Percentiles rank a stretch among this genome's conserved stretches.
phyloP scores from a whole-genome alignment of 2,888 invertebrate species.

The Caenorhabditis uteleia region DNA sequence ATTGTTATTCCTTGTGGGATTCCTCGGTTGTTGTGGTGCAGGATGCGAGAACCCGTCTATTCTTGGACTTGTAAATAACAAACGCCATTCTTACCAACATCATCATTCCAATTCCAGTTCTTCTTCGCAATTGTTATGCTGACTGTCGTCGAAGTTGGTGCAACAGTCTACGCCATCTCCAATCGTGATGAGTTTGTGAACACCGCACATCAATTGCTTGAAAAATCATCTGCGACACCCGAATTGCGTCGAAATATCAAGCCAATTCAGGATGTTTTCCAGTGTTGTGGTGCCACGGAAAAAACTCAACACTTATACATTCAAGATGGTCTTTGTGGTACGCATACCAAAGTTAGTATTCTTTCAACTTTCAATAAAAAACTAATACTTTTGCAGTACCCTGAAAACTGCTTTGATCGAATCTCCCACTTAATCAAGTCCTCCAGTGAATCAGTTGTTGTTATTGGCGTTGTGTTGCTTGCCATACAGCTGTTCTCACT shows the following conservation, averaged over 20 bases:
- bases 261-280: constrained; percentile 62
- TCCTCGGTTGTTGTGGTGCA: constrained; percentile 68
- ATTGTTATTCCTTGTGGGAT: constrained; percentile 65
- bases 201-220: constrained; percentile 48
- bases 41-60: constrained; percentile 60
- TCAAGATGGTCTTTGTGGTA: constrained; percentile 46
- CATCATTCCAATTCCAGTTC: constrained; percentile 48
- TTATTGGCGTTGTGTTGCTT: constrained; percentile 42
- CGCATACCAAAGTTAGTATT: constrained; percentile 5
- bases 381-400: constrained; percentile 37
- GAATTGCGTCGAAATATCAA: constrained; percentile 54
- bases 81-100: neutral
- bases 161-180: constrained; percentile 57
- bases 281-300: constrained; percentile 66
- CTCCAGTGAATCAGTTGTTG: constrained; percentile 49
- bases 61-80: constrained; percentile 56
- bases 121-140: constrained; percentile 62
- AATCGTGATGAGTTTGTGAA: constrained; percentile 57
- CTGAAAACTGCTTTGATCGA: constrained; percentile 57
- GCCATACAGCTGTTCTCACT: constrained; percentile 59
- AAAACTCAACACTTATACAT: constrained; percentile 48
- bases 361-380: neutral
- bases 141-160: constrained; percentile 56
- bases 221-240: constrained; percentile 42
- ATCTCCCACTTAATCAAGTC: constrained; percentile 53